Evolutionary conservation across 2,888 invertebrate species (phyloP).

Genomic region (Netelia melanura): DNA sequence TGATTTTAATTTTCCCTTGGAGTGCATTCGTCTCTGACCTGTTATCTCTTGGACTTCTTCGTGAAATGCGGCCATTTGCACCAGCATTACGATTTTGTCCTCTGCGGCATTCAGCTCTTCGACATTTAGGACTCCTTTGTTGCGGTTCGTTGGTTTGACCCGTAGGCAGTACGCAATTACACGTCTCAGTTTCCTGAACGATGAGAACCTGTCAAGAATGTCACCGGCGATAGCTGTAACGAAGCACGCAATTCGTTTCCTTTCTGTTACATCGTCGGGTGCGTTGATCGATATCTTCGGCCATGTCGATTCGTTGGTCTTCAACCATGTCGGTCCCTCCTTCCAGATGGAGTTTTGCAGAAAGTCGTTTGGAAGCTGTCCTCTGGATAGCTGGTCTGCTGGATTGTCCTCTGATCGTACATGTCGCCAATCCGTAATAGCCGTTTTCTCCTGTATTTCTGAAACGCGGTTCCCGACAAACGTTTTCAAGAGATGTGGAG

Average conservation of each 20-base stretch:
- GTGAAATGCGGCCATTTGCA: not conserved
- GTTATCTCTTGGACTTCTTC: not conserved
- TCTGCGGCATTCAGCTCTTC: not conserved
- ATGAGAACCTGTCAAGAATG: constrained; percentile 11
- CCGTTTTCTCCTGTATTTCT: not conserved
- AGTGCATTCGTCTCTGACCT: not conserved
- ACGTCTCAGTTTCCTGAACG: constrained; percentile 21
- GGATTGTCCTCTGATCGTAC: constrained; percentile 51
- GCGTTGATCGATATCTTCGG: not conserved
- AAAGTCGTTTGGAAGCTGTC: constrained; percentile 44
- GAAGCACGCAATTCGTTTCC: not conserved
- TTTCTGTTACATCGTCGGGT: not conserved
- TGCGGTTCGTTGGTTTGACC: constrained; percentile 14
- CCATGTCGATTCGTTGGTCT: too few species aligned
- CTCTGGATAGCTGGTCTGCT: too few species aligned
- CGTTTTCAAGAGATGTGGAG: too few species aligned
- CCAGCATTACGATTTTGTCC: not conserved
- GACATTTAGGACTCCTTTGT: not conserved
- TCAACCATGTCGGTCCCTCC: too few species aligned
- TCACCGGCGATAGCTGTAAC: not conserved
- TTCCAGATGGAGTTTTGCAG: constrained; percentile 30
- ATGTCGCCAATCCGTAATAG: constrained; percentile 36
- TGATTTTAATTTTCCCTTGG: constrained; percentile 46
- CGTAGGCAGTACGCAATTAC: constrained; percentile 53
- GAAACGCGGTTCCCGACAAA: too few species aligned